A percentile compares a stretch with the other conserved stretches of the same genome.
Evolutionary conservation across 2,113 vertebrate species (phyloP).

Genomic region (Thryonomys swinderianus): DNA sequence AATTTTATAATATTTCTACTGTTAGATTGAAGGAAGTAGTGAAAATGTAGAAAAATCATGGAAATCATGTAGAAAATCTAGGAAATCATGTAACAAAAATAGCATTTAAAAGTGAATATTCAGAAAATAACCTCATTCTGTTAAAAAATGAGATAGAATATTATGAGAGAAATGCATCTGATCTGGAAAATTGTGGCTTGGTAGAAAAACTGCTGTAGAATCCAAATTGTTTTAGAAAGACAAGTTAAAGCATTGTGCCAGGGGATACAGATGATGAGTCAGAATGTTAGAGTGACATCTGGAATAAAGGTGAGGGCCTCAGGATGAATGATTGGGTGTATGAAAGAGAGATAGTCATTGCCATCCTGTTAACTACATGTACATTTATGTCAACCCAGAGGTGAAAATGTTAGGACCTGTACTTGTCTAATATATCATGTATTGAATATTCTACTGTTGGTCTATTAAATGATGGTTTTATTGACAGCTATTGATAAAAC

Average conservation of each 20-base stretch:
- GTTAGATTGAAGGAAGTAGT: background rate
- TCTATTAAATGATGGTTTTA: background rate
- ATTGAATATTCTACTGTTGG: background rate
- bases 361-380: background rate
- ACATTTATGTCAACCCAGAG: background rate
- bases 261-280: background rate
- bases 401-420: background rate
- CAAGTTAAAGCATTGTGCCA: background rate
- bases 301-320: background rate
- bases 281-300: background rate
- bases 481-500: background rate
- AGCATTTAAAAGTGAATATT: background rate
- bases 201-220: background rate
- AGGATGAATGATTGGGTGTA: background rate
- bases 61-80: no score
- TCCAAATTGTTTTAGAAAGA: background rate
- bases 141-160: background rate
- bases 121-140: background rate
- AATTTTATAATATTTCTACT: background rate
- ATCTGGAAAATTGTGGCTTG: background rate
- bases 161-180: background rate
- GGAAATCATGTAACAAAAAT: background rate
- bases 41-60: background rate
- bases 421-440: background rate
- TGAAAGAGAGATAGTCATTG: background rate